Evolutionary conservation across 1,140 invertebrate species (phyloP), one percentile per base, ranked within the genome.

Genomic region (Drosophila yakuba): DNA sequence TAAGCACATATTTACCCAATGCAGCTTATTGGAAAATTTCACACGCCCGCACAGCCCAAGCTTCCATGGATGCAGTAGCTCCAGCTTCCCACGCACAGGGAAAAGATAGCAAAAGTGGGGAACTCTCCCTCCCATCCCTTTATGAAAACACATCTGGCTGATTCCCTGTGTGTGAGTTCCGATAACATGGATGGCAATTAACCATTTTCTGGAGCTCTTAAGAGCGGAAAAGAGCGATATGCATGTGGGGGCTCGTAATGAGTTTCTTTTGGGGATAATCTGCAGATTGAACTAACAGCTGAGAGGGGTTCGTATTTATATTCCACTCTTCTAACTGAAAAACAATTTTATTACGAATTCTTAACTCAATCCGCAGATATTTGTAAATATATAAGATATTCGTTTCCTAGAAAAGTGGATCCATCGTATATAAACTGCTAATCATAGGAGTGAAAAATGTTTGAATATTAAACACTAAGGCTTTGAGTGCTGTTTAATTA

Each of bases 1-100:
- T 63, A 61, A 66, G 45, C 64, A 68, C 36, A 55, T 66, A 73
- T 51, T 52, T 66, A 50, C 67, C 38, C 62, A 86, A 55, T 83
- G 84, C 84, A 89, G 78, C 59, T 80, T 76, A 88, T 89, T 77
- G 84, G 72, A 68, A 89, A 80, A 71, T 83, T 88, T 86, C 84
- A 89, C 83, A 88, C 84, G 84, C 83, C 71, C 71, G 83, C 83
- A 83, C 57, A 74, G 84, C 83, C 76, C 45, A 66, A 61, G 44
- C 51, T 41, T 39, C 43, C 61, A 32, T 64, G 67, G 63, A 39
- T 47, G 58, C 61, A 48, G 36, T 36, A 69, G 78, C 73, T 48
- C 28, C 60, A 71, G 68, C 83, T 88, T 88, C 83, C 83, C 83
- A 88, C 83, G 80, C 80, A 50, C 60, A 47, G 41, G 52, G 38